Evolutionary conservation across 2,888 invertebrate genomes (phyloP).

Genomic region (Heliconius ismenius): DNA sequence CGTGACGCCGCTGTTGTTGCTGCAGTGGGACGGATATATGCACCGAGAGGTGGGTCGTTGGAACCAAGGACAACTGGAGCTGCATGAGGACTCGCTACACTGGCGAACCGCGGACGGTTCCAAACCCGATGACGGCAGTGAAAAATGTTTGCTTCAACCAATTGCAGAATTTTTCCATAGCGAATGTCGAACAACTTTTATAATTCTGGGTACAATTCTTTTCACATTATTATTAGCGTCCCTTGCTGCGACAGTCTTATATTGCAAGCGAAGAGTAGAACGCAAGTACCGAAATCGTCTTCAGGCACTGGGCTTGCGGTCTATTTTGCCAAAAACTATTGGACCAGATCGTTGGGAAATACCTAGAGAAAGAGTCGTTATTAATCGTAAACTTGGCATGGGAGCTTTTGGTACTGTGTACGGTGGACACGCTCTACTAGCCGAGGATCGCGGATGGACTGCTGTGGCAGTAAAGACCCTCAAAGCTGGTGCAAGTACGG

Average conservation of each 20-base stretch:
- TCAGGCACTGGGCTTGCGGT: slow-evolving; percentile 63
- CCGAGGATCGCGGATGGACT: slow-evolving; percentile 85
- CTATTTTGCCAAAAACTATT: slow-evolving; percentile 57
- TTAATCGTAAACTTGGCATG: slow-evolving; percentile 92
- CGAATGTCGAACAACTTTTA: slow-evolving; percentile 87
- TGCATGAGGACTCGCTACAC: slow-evolving; percentile 83
- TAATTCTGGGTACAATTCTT: slow-evolving; percentile 60
- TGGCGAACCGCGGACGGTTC: slow-evolving; percentile 85
- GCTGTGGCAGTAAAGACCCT: slow-evolving; percentile 95
- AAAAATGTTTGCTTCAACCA: slow-evolving; percentile 85
- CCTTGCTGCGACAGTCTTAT: slow-evolving; percentile 57
- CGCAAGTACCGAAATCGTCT: slow-evolving; percentile 62
- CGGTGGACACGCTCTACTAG: slow-evolving; percentile 91
- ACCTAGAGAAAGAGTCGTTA: slow-evolving; percentile 90
- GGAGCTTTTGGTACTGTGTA: slow-evolving; percentile 97
- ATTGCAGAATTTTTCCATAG: slow-evolving; percentile 86
- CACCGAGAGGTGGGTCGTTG: slow-evolving; percentile 85
- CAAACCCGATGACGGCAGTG: slow-evolving; percentile 86
- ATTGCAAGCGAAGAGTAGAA: slow-evolving; percentile 63
- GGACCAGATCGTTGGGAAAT: slow-evolving; percentile 93
- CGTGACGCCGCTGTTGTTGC: slow-evolving; percentile 62
- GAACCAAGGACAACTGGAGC: slow-evolving; percentile 90
- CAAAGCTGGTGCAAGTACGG: slow-evolving; percentile 90
- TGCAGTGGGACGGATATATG: slow-evolving; percentile 81
- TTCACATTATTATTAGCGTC: slow-evolving; percentile 55